phyloP scores from a whole-genome alignment of 2,888 invertebrate species.

The Cantharis rufa region DNA sequence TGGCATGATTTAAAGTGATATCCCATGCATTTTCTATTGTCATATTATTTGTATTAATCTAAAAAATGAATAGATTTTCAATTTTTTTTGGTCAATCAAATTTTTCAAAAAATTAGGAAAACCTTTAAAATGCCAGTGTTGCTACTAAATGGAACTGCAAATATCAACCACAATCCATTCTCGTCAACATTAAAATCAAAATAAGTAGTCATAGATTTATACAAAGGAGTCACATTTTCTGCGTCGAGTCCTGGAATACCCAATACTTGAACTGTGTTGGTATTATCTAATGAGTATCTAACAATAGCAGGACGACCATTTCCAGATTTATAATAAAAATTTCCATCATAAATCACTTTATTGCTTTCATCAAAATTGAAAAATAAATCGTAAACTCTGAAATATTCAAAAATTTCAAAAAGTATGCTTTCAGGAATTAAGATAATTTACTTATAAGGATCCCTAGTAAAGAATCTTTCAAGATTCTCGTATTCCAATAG shows the following conservation, averaged over 20 bases:
- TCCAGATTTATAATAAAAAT: slow-evolving; percentile 84
- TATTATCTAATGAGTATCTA: slow-evolving; percentile 66
- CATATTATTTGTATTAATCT: slow-evolving; percentile 62
- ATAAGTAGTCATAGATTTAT: slow-evolving; percentile 78
- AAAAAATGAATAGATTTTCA: slow-evolving; percentile 34
- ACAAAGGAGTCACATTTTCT: slow-evolving; percentile 66
- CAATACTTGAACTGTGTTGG: slow-evolving; percentile 46
- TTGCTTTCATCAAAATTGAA: slow-evolving; percentile 79
- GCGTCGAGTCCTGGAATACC: slow-evolving; percentile 60
- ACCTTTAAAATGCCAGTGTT: slow-evolving; percentile 88
- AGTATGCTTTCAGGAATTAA: neutral
- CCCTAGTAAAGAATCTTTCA: slow-evolving; percentile 68
- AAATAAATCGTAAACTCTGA: slow-evolving; percentile 33
- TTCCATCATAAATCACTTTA: slow-evolving; percentile 91
- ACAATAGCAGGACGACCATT: slow-evolving; percentile 64
- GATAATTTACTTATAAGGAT: slow-evolving; percentile 56
- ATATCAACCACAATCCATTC: slow-evolving; percentile 96
- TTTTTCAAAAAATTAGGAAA: too few species aligned
- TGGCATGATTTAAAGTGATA: neutral
- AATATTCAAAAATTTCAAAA: neutral
- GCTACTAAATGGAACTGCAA: slow-evolving; percentile 76
- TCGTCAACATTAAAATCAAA: slow-evolving; percentile 96
- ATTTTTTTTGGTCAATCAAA: too few species aligned
- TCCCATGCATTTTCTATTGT: slow-evolving; percentile 56
- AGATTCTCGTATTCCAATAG: neutral